Evolutionary conservation across 2,113 vertebrate species (phyloP).

Genomic region (Oncorhynchus keta): DNA sequence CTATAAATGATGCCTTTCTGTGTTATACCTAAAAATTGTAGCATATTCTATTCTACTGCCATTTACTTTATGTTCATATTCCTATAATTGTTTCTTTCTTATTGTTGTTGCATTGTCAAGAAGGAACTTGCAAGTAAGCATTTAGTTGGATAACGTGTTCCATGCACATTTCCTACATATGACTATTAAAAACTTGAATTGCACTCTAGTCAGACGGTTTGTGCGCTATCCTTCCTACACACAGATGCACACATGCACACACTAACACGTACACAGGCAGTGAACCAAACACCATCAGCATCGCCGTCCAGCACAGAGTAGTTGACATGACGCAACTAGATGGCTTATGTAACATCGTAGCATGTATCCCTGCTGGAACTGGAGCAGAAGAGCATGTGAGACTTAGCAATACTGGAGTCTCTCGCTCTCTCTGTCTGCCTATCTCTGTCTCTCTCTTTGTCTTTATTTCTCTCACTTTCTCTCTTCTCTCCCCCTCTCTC

Average conservation of each 20-base stretch:
- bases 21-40: no score
- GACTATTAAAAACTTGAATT: no score
- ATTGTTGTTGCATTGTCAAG: no score
- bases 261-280: conserved; percentile 23
- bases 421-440: neutral
- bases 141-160: no score
- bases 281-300: conserved; percentile 15
- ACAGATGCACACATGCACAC: conserved; percentile 10
- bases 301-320: conserved; percentile 41
- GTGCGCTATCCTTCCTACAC: neutral
- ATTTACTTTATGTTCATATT: no score
- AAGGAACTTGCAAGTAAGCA: no score
- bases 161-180: no score
- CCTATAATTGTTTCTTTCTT: no score
- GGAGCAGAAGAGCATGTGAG: conserved; percentile 58
- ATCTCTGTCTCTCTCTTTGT: neutral
- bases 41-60: no score
- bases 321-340: conserved; percentile 51
- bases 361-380: conserved; percentile 50
- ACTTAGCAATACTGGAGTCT: conserved; percentile 17
- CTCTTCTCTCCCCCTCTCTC: neutral
- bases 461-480: neutral
- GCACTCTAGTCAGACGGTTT: no score
- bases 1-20: no score
- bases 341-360: conserved; percentile 60